These are phyloP conservation scores for Amniataba percoides DNA, from an alignment of 2,797 vertebrate genomes.

Conservation along the genomic window DNA sequence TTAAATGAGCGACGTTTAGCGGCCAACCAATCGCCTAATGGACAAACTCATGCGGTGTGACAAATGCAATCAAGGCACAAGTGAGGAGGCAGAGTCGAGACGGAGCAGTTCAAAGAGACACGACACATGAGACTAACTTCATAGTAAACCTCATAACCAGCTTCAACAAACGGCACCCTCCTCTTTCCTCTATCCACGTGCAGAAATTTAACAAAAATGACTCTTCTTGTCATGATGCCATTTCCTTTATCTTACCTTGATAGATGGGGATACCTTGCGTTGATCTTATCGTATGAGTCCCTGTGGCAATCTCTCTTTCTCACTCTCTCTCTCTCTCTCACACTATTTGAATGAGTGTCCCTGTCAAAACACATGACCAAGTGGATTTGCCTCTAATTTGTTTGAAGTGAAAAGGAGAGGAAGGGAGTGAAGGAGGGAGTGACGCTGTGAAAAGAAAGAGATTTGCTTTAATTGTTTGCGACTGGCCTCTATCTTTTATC, in stretches of 20 bases:
- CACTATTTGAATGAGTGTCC: constrained; percentile 81
- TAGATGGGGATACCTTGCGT: constrained; percentile 29
- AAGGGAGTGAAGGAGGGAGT: constrained; percentile 70
- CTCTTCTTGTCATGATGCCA: constrained; percentile 2
- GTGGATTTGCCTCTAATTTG: constrained; percentile 89
- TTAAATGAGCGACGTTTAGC: constrained; percentile 74
- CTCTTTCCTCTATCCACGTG: not conserved
- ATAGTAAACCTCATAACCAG: constrained; percentile 18
- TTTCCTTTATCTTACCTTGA: constrained; percentile 78
- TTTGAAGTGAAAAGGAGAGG: constrained; percentile 80
- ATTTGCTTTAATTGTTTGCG: constrained; percentile 64
- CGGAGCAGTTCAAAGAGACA: constrained; percentile 2
- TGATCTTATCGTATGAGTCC: constrained; percentile 61
- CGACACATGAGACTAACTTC: constrained; percentile 4
- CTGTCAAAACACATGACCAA: constrained; percentile 82
- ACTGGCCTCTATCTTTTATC: constrained; percentile 2
- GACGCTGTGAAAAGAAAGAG: constrained; percentile 61
- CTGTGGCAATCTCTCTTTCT: constrained; percentile 61
- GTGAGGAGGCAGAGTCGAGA: constrained; percentile 43
- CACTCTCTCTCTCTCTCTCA: constrained; percentile 55
- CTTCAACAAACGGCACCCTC: not conserved
- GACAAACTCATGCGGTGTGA: constrained; percentile 69
- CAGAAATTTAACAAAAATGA: not conserved
- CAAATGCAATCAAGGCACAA: constrained; percentile 70
- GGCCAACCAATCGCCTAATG: constrained; percentile 79